Conservation (phyloP, 2,888 invertebrate genomes). For the Lithophane leautieri region DNA sequence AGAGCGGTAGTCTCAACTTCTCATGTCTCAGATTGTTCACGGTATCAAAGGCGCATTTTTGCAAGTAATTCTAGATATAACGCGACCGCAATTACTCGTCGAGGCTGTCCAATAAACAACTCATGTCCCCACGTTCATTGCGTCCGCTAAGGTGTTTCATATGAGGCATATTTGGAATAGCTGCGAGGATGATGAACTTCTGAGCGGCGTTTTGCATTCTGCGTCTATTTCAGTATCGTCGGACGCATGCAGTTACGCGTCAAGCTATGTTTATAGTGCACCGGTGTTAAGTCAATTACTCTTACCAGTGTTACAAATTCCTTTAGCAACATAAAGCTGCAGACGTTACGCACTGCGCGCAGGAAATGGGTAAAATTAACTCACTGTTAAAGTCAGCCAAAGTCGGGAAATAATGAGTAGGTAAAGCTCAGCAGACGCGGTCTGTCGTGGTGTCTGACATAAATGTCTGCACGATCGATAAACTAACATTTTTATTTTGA, state of each 20-base stretch:
- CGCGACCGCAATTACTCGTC: conserved; percentile 64
- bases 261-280: conserved; percentile 69
- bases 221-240: conserved; percentile 81
- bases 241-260: conserved; percentile 68
- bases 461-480: conserved; percentile 4
- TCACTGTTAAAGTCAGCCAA: conserved; percentile 25
- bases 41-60: conserved; percentile 51
- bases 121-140: conserved; percentile 65
- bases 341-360: conserved; percentile 40
- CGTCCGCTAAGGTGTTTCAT: conserved; percentile 75
- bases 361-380: conserved; percentile 59
- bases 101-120: conserved; percentile 67
- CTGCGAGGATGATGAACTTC: conserved; percentile 84
- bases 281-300: conserved; percentile 73
- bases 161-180: conserved; percentile 81
- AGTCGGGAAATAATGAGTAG: conserved; percentile 35
- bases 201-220: conserved; percentile 82
- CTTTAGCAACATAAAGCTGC: conserved; percentile 56
- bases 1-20: conserved; percentile 12
- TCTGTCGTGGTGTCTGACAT: background rate
- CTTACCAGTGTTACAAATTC: conserved; percentile 69
- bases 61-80: conserved; percentile 65
- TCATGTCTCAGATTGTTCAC: conserved; percentile 25
- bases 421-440: conserved; percentile 8
- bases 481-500: conserved; percentile 19